Evolutionary conservation across 2,797 vertebrate species (phyloP), one percentile per base, ranked within the genome.

Genomic region (Cuniculus paca): DNA sequence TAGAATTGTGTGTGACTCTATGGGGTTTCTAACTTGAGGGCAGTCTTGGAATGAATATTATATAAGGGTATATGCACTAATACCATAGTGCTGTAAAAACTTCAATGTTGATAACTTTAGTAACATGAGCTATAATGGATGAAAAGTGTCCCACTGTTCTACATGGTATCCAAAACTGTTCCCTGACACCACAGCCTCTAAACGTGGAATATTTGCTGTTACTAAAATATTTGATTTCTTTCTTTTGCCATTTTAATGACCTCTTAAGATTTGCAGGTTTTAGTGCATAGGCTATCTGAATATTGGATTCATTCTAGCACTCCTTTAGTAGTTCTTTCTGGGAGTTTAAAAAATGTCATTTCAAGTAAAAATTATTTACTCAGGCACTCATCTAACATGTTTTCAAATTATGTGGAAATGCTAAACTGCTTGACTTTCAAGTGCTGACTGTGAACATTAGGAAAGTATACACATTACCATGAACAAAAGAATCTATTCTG

Each of bases 331-430:
- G 10, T 72, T 60, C 26, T 74, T 65, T 81, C 22, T 72, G 19
- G 4, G 54, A 82, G 16, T 24, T 83, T 75, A 61, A 24, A 91
- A 20, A 91, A 16, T 65, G 5, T 56, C 54, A 81, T 31, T 94
- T 95, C 3, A 42, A 87, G 26, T 84, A 95, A 72, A 86, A 87
- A 87, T 93, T 89, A 74, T 87, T 91, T 50, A 92, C 6, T 79
- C 8, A 92, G 5, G 50, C 13, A 89, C 8, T 96, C n/a, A 90
- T 61, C 34, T 81, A 81, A 56, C 11, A 19, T 68, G 11, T 42
- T 85, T 87, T 94, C 3, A 48, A 92, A 88, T 48, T 63, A 93
- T 45, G 16, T 54, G 8, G 24, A 81, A 89, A 14, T 78, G 2
- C 0, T 42, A 52, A 82, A 45, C n/a, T 65, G 72, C 24, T 82